phyloP scores from a whole-genome alignment of 2,888 invertebrate species.

The Ellobium chinense region DNA sequence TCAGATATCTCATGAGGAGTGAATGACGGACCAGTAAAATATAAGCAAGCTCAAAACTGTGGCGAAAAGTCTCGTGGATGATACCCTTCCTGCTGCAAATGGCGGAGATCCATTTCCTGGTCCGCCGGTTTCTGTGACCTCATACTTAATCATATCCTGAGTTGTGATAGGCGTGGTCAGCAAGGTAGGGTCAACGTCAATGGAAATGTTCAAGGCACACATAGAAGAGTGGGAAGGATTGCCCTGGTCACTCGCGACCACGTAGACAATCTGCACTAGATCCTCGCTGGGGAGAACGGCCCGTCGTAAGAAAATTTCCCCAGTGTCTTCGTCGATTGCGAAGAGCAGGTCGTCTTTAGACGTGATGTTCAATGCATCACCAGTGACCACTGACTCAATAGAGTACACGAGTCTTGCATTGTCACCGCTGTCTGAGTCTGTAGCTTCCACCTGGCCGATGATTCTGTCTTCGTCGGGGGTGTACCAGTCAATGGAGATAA shows the following conservation, averaged over 20 bases:
- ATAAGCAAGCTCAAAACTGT: not conserved
- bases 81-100: no score
- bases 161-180: not conserved
- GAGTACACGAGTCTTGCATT: not conserved
- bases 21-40: not conserved
- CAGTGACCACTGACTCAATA: not conserved
- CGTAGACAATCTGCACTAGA: constrained; percentile 11
- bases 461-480: not conserved
- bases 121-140: not conserved
- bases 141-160: not conserved
- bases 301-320: constrained; percentile 13
- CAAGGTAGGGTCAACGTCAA: constrained; percentile 7
- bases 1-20: no score
- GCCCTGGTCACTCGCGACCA: constrained; percentile 24
- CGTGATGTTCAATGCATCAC: not conserved
- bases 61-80: not conserved
- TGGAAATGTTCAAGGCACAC: constrained; percentile 26
- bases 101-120: no score
- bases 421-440: constrained; percentile 14
- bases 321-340: not conserved
- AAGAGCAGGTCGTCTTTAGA: constrained; percentile 1
- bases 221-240: not conserved
- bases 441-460: constrained; percentile 13
- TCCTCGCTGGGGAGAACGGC: not conserved
- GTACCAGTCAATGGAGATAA: constrained; percentile 19